phyloP scores from a whole-genome alignment of 92 coral and sea anemone genomes.

The Paramuricea clavata region DNA sequence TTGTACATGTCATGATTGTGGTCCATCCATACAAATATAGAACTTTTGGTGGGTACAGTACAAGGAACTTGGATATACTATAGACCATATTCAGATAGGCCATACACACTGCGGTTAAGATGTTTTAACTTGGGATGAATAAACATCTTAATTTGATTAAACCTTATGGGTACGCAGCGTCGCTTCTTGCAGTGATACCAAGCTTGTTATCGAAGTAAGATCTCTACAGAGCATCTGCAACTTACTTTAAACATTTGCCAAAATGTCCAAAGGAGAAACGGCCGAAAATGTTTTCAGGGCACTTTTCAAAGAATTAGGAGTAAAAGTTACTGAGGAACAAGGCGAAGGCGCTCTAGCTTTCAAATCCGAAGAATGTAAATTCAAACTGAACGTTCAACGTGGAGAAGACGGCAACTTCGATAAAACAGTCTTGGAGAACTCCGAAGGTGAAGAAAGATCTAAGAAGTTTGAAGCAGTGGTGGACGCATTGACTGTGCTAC shows the following conservation, averaged over 20 bases:
- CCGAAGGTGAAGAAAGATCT: background rate
- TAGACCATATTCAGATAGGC: background rate
- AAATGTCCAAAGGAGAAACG: background rate
- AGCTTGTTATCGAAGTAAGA: background rate
- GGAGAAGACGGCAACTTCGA: slow-evolving; percentile 5
- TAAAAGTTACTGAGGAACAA: background rate
- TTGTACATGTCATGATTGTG: background rate
- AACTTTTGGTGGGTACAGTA: background rate
- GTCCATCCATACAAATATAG: background rate
- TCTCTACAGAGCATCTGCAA: background rate
- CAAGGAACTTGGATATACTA: too few relatives aligned
- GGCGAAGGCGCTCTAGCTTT: background rate
- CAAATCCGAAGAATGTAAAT: background rate
- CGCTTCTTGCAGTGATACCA: background rate
- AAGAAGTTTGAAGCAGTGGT: background rate
- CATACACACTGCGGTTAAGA: background rate
- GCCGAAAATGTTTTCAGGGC: background rate
- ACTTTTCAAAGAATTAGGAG: background rate
- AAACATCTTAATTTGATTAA: background rate
- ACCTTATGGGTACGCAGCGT: background rate
- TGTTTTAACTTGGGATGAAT: background rate
- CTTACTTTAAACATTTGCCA: background rate
- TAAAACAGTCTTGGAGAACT: background rate
- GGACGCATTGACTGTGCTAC: background rate
- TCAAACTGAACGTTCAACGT: background rate